Conservation (phyloP, 2,797 vertebrate species). For the Coluber constrictor region DNA sequence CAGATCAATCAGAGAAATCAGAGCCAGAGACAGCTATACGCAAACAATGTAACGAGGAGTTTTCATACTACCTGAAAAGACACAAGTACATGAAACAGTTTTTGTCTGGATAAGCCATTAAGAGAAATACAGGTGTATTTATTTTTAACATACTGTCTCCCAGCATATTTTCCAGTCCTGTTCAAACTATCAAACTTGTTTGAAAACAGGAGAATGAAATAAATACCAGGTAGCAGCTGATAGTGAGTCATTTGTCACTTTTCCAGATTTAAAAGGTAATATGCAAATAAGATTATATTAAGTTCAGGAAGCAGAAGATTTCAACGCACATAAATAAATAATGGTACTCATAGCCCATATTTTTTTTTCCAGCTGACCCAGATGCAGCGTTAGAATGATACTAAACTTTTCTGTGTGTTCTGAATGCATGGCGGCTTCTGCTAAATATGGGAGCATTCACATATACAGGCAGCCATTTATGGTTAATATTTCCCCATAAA, state of each 20-base stretch:
- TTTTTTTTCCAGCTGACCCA: not conserved
- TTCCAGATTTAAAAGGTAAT: not conserved
- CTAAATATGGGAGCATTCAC: not conserved
- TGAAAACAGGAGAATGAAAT: not conserved
- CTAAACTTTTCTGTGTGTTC: not conserved
- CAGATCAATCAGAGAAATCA: not conserved
- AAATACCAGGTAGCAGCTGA: not conserved
- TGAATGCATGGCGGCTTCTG: not conserved
- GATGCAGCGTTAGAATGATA: not conserved
- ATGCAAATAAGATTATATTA: not conserved
- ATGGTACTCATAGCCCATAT: fast-evolving
- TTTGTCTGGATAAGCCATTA: not conserved
- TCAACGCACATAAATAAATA: not conserved
- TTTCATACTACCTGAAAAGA: not conserved
- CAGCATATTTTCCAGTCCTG: not conserved
- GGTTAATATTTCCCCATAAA: not conserved
- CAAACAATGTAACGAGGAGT: not conserved
- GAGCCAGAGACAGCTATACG: fast-evolving
- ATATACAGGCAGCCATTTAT: not conserved
- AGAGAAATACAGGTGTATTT: not conserved
- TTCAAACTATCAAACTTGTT: not conserved
- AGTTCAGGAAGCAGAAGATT: not conserved
- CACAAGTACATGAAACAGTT: not conserved
- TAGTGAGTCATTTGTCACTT: constrained; percentile 1
- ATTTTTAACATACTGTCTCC: not conserved